Evolutionary conservation across 2,888 invertebrate genomes (phyloP).

Genomic region (Thymelicus lineola): DNA sequence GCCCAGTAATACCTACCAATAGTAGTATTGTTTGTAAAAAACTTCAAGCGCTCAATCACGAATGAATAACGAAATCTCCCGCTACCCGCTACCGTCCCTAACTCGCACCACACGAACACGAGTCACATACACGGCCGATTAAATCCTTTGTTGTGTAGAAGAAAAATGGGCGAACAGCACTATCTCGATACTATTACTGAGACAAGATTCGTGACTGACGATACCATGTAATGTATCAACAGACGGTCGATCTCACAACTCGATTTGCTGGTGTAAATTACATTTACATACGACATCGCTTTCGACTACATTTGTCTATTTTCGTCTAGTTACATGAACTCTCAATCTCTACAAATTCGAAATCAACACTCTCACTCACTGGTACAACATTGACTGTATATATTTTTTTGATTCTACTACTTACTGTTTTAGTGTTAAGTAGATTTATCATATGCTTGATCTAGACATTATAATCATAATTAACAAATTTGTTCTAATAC

Average conservation of each 20-base stretch:
- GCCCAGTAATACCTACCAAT: too few species aligned
- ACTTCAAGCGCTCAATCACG: too few species aligned
- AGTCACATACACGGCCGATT: constrained; percentile 68
- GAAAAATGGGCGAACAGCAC: constrained; percentile 72
- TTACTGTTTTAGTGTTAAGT: too few species aligned
- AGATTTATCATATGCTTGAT: too few species aligned
- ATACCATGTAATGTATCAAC: constrained; percentile 45
- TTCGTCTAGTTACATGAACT: not conserved
- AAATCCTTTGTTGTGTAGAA: constrained; percentile 73
- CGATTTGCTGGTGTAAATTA: constrained; percentile 32
- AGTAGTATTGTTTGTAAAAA: too few species aligned
- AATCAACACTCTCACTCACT: too few species aligned
- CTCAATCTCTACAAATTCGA: too few species aligned
- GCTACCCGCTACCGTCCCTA: not conserved
- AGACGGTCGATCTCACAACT: constrained; percentile 10
- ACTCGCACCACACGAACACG: constrained; percentile 35
- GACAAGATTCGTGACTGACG: constrained; percentile 61
- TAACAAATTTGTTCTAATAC: too few species aligned
- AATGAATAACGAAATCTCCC: too few species aligned
- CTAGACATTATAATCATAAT: too few species aligned
- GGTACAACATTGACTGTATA: too few species aligned
- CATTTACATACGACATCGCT: constrained; percentile 32
- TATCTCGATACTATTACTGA: constrained; percentile 73
- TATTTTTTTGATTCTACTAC: too few species aligned
- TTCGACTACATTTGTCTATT: not conserved